Evolutionary conservation across 2,888 invertebrate species (phyloP).

Genomic region (Toxonevra muliebris): DNA sequence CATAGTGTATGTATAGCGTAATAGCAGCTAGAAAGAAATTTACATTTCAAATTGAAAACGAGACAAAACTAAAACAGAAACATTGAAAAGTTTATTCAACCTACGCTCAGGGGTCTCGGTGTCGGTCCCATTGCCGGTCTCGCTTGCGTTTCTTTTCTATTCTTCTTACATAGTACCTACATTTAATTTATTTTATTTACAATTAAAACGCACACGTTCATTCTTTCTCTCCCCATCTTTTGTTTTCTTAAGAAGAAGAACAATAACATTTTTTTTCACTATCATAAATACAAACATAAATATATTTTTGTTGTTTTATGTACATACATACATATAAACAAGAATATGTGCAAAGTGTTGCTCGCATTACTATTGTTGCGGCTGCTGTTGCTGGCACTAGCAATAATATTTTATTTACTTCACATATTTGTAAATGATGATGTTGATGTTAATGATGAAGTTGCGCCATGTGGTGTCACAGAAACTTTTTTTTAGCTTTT

Average conservation of each 20-base stretch:
- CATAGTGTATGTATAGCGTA: too few species aligned
- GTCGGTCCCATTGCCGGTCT: not conserved
- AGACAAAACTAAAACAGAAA: slow-evolving; percentile 13
- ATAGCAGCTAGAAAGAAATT: slow-evolving; percentile 12
- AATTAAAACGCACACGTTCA: too few species aligned
- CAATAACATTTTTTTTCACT: too few species aligned
- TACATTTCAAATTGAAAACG: slow-evolving; percentile 19
- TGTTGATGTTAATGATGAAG: slow-evolving; percentile 7
- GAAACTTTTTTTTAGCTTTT: not conserved
- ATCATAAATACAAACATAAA: too few species aligned
- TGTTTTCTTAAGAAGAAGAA: too few species aligned
- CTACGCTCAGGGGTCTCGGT: slow-evolving; percentile 39
- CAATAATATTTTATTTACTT: slow-evolving; percentile 6
- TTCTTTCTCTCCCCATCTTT: too few species aligned
- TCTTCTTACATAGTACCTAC: too few species aligned
- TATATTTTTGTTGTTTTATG: too few species aligned
- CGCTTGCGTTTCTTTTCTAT: not conserved
- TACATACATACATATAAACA: not conserved
- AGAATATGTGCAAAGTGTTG: not conserved
- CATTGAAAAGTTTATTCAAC: slow-evolving; percentile 41
- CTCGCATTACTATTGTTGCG: not conserved
- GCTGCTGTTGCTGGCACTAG: not conserved
- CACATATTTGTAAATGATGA: not conserved
- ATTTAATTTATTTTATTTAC: too few species aligned
- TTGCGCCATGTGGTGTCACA: slow-evolving; percentile 12